Base-by-base conservation (phyloP, 2,888 invertebrate species). In the Marronus borbonicus region DNA sequence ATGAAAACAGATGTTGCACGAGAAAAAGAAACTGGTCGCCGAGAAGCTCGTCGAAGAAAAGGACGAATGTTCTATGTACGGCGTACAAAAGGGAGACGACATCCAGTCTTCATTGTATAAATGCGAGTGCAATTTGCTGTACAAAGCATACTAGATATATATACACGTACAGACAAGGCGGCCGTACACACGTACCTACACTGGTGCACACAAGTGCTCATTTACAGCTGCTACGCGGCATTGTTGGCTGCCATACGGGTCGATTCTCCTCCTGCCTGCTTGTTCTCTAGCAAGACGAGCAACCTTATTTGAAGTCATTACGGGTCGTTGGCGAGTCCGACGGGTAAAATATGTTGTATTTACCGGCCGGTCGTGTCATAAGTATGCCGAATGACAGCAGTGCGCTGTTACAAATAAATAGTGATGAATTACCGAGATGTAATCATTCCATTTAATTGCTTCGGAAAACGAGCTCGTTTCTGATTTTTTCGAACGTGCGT, bases 61-160 rank as follows among this genome's bases (percentile, higher is more conserved):
- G 49, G 68, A 68, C 28, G 28, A 24, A 10, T n/a, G 31, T 39
- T 49, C 10, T 31, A 12, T 14, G 24, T 24, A 4, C 24, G 28
- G 28, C 14, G n/a, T 31, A 28, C 31, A 62, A 28, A 62, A 31
- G 24, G 31, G 62, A 62, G 28, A 62, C 62, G 28, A 31, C 62
- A 12, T 39, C 58, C 39, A 44, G 12, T 72, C 17, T 72, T 58
- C 39, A 39, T 58, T 58, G 58, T 72, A 14, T 36, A 58, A 72
- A 72, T 39, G 36, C 72, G 58, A 72, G 20, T 72, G 58, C 72
- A 72, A 72, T 72, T 72, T 72, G 72, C 72, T 58, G 58, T 58
- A 72, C 55, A 72, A 72, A 72, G 58, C 36, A 58, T 49, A 44
- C 49, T 66, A 49, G 64, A 64, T 64, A 64, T 64, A 17, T 44